A percentile compares a stretch with the other conserved stretches of the same genome.
Conservation (phyloP, 2,888 invertebrate species). For the Autographa gamma region DNA sequence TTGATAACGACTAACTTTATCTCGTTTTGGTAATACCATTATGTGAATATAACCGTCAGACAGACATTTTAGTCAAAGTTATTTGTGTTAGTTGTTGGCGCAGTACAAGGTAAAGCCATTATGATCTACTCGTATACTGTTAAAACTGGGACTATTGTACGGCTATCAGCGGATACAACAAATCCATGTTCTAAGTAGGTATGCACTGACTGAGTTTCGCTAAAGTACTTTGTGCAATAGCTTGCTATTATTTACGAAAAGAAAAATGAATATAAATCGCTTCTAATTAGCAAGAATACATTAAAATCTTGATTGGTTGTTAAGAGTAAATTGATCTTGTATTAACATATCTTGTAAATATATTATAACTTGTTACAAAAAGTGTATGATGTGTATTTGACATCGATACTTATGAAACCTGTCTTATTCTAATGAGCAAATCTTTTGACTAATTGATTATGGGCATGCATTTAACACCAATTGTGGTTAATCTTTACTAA, state of each 20-base stretch:
- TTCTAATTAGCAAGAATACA: slow-evolving; percentile 51
- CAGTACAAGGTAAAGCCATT: slow-evolving; percentile 85
- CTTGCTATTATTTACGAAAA: slow-evolving; percentile 19
- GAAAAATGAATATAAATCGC: slow-evolving; percentile 44
- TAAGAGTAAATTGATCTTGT: slow-evolving; percentile 37
- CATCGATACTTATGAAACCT: slow-evolving; percentile 25
- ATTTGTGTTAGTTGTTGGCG: slow-evolving; percentile 75
- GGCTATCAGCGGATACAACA: slow-evolving; percentile 70
- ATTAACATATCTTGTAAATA: slow-evolving; percentile 32
- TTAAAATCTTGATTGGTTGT: slow-evolving; percentile 48
- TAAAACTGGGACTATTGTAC: slow-evolving; percentile 80
- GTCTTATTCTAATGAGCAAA: slow-evolving; percentile 27
- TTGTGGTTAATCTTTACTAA: slow-evolving; percentile 30
- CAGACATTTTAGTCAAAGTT: slow-evolving; percentile 66
- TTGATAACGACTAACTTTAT: slow-evolving; percentile 76
- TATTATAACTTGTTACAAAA: slow-evolving; percentile 18
- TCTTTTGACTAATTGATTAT: slow-evolving; percentile 22
- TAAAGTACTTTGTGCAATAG: slow-evolving; percentile 25
- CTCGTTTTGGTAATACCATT: slow-evolving; percentile 66
- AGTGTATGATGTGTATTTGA: slow-evolving; percentile 18
- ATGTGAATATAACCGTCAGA: slow-evolving; percentile 72
- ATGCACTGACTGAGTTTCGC: slow-evolving; percentile 46
- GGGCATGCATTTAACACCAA: slow-evolving; percentile 22
- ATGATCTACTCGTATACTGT: slow-evolving; percentile 79
- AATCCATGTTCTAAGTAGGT: slow-evolving; percentile 66